A percentile compares a stretch with the other conserved stretches of the same genome.
Conservation (phyloP, 2,888 invertebrate species). For the Melanargia galathea region DNA sequence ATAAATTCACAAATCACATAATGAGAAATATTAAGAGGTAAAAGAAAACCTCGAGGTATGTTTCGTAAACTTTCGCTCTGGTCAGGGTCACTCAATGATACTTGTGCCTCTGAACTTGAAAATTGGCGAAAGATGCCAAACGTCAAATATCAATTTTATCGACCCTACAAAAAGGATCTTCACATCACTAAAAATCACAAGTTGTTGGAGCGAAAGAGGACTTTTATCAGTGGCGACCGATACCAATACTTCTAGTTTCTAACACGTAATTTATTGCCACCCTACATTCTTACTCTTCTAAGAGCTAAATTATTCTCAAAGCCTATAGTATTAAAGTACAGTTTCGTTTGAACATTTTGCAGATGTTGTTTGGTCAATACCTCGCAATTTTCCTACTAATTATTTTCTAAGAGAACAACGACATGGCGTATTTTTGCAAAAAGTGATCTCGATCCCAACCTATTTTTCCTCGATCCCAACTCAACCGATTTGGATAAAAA, state of each 20-base stretch:
- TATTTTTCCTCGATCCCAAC: no score
- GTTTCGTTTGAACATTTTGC: constrained; percentile 15
- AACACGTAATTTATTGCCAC: constrained; percentile 73
- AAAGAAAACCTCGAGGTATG: no score
- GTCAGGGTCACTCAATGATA: no score
- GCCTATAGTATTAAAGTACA: constrained; percentile 21
- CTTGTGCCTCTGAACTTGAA: background rate
- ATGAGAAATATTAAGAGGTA: no score
- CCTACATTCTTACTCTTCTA: constrained; percentile 45
- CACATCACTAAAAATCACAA: constrained; percentile 61
- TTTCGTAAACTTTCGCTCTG: no score
- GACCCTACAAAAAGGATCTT: background rate
- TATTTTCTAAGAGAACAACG: constrained; percentile 27
- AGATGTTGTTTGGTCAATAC: constrained; percentile 19
- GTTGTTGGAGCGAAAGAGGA: constrained; percentile 68
- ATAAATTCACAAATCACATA: no score
- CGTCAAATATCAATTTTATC: background rate
- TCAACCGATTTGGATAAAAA: no score
- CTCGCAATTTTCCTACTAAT: constrained; percentile 26
- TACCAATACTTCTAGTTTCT: constrained; percentile 71
- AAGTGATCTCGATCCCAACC: background rate
- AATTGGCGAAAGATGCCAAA: background rate
- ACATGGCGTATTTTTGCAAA: background rate
- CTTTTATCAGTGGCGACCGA: constrained; percentile 75
- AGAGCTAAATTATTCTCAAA: constrained; percentile 31